Conservation (phyloP, 1,140 invertebrate species). For the Brachionus manjavacas region DNA sequence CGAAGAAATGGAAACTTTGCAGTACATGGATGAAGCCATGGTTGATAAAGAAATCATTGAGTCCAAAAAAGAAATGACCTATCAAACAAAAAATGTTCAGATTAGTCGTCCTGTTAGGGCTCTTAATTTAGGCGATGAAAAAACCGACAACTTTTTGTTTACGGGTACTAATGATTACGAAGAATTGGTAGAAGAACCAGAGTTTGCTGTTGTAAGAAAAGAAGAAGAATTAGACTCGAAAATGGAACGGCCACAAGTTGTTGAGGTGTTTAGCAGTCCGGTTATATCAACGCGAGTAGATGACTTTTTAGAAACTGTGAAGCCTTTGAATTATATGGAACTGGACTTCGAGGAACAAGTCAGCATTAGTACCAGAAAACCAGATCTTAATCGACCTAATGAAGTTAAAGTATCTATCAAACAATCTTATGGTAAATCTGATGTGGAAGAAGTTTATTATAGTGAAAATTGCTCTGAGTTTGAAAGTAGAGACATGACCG, state of each 20-base stretch:
- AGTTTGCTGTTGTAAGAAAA: neutral
- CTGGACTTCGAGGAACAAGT: constrained; percentile 7
- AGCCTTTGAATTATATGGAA: neutral
- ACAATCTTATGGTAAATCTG: neutral
- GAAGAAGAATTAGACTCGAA: neutral
- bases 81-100: neutral
- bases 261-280: neutral
- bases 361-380: neutral
- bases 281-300: neutral
- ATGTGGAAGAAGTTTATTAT: neutral
- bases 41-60: neutral
- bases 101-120: neutral
- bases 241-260: neutral
- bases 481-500: neutral
- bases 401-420: constrained; percentile 8
- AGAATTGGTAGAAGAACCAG: neutral
- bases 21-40: neutral
- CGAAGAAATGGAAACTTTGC: neutral
- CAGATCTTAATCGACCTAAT: neutral
- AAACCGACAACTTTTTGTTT: neutral
- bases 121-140: neutral
- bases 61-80: neutral
- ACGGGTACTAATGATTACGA: neutral
- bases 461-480: constrained; percentile 13
- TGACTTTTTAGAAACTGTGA: neutral